A percentile compares a stretch with the other conserved stretches of the same genome.
These are phyloP conservation scores for Theretra japonica DNA, from an alignment of 2,888 invertebrate genomes.

Conservation along the genomic window DNA sequence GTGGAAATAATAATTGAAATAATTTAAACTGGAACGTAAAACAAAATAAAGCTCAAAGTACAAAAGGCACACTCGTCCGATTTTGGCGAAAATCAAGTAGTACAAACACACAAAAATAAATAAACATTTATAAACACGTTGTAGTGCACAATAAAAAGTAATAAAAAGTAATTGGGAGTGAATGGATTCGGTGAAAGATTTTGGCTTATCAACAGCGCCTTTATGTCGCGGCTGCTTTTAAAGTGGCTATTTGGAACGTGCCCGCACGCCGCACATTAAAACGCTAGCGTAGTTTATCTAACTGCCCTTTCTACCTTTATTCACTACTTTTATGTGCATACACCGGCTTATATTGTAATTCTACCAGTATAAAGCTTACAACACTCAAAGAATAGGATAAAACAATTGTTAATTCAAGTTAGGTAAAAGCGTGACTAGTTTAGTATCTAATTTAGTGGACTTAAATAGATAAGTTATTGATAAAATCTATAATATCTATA, in stretches of 20 bases:
- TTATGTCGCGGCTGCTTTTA: conserved; percentile 41
- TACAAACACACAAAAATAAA: not conserved
- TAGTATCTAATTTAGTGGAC: too few species aligned
- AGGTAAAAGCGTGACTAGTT: too few species aligned
- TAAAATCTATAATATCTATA: too few species aligned
- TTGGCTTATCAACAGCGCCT: conserved; percentile 41
- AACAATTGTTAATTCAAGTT: too few species aligned
- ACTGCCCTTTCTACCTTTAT: conserved; percentile 33
- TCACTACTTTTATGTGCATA: conserved; percentile 33
- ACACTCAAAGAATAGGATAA: too few species aligned
- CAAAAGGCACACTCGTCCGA: too few species aligned
- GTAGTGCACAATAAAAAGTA: conserved; percentile 29
- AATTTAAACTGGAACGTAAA: too few species aligned
- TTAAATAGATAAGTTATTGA: too few species aligned
- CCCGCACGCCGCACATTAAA: conserved; percentile 35
- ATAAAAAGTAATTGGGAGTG: conserved; percentile 44
- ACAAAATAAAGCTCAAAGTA: too few species aligned
- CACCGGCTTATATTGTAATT: conserved; percentile 26
- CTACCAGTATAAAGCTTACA: conserved; percentile 6
- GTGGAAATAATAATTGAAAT: too few species aligned
- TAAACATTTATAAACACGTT: not conserved
- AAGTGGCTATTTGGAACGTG: conserved; percentile 46
- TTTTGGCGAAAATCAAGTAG: not conserved
- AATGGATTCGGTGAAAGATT: conserved; percentile 45
- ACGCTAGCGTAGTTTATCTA: conserved; percentile 38